A percentile compares a stretch with the other conserved stretches of the same genome.
Evolutionary conservation across 2,797 vertebrate genomes (phyloP).

Genomic region (Huso huso): DNA sequence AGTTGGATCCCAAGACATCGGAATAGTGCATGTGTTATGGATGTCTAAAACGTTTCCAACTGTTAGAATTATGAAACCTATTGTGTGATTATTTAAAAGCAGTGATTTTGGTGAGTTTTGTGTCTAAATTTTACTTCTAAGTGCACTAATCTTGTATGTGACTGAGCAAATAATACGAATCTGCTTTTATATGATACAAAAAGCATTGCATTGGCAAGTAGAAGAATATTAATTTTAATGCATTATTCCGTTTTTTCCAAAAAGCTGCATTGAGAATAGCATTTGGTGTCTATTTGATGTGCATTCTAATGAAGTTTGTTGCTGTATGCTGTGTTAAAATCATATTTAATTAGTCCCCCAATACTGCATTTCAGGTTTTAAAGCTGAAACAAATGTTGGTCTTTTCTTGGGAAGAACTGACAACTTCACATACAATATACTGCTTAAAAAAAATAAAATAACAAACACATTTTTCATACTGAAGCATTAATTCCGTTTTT

Average conservation of each 20-base stretch:
- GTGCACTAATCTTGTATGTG: constrained; percentile 43
- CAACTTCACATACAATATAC: constrained; percentile 44
- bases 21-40: constrained; percentile 71
- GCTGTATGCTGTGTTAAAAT: constrained; percentile 55
- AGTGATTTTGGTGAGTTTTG: constrained; percentile 45
- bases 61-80: constrained; percentile 66
- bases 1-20: constrained; percentile 70
- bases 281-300: constrained; percentile 45
- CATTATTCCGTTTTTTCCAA: constrained; percentile 43
- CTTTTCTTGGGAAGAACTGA: constrained; percentile 24
- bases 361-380: constrained; percentile 44
- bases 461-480: constrained; percentile 38
- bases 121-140: constrained; percentile 40
- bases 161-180: no score
- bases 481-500: constrained; percentile 53
- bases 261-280: constrained; percentile 41
- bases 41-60: constrained; percentile 61
- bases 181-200: constrained; percentile 34
- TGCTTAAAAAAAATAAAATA: constrained; percentile 37
- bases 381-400: constrained; percentile 31
- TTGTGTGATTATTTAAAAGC: constrained; percentile 64
- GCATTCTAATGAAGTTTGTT: constrained; percentile 56
- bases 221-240: constrained; percentile 34
- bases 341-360: constrained; percentile 56
- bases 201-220: constrained; percentile 23